Evolutionary conservation across 2,888 invertebrate genomes (phyloP), one percentile per base, ranked within the genome.

Genomic region (Eretmocerus hayati): DNA sequence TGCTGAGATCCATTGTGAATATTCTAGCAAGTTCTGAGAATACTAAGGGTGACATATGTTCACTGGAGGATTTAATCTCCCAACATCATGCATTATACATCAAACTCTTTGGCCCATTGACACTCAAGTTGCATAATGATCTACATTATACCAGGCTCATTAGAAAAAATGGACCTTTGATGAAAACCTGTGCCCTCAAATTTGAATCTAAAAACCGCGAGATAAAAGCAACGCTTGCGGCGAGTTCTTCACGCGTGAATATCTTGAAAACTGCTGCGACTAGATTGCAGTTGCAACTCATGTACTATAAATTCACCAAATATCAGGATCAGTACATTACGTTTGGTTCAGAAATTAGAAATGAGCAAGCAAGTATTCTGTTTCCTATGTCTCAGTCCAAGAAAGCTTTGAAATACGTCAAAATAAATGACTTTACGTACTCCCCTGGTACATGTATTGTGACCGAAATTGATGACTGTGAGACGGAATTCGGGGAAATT

Each of bases 201-300:
- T 37, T 19, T 21, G 45, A 45, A 19, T 43, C 45, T 3, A 22
- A 45, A 8, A 9, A 45, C 21, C 13, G 6, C 9, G n/a, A 31
- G 11, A 35, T 36, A 18, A 36, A 36, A 35, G 9, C 4, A 5
- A 42, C 33, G 2, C 8, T 32, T 3, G 15, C 15, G 2, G 18
- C 13, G 3, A 19, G 13, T 15, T 9, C n/a, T 38, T 31, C 2
- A 2, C 9, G 13, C 13, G 20, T 11, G 13, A 16, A 38, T 19
- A 31, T 38, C 16, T 19, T 21, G 6, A 31, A 11, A 26, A 20
- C 21, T 31, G 36, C 16, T 9, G 15, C 16, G 3, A 21, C 5
- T 15, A 42, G 2, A 33, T n/a, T 18, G 20, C 9, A 16, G 13
- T 2, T 45, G 9, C 4, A 4, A n/a, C 3, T 38, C 13, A 31